These are phyloP conservation scores for Sinohyriopsis cumingii DNA, from an alignment of 2,888 invertebrate species.

Conservation along the genomic window DNA sequence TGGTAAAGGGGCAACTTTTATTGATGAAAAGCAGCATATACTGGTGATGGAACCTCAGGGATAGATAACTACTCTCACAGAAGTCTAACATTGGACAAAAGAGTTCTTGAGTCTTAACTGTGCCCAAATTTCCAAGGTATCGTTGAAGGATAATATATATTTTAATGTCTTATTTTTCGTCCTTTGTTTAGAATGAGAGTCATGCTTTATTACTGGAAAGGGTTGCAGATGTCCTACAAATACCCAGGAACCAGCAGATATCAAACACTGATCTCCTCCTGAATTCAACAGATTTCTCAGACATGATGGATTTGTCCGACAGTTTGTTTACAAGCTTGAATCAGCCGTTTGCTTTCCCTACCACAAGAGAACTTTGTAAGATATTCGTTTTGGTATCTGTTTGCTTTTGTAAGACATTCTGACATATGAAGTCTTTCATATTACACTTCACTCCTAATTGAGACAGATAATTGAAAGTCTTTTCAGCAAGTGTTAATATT, in stretches of 20 bases:
- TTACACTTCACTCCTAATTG: background rate
- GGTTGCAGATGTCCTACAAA: conserved; percentile 38
- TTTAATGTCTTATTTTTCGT: too few species aligned
- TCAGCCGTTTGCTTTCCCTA: conserved; percentile 95
- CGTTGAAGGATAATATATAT: too few species aligned
- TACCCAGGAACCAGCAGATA: conserved; percentile 33
- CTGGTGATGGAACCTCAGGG: too few species aligned
- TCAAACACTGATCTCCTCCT: conserved; percentile 54
- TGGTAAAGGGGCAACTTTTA: too few species aligned
- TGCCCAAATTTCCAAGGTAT: too few species aligned
- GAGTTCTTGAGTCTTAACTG: too few species aligned
- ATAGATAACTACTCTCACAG: too few species aligned
- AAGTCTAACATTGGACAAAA: too few species aligned
- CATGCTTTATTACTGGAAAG: conserved; percentile 46
- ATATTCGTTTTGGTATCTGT: conserved; percentile 11
- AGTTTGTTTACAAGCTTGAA: conserved; percentile 72
- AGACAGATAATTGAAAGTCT: too few species aligned
- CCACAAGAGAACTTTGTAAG: conserved; percentile 95
- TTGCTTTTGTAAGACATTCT: background rate
- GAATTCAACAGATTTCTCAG: conserved; percentile 54
- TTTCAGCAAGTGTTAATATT: too few species aligned
- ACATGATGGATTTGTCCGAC: conserved; percentile 72
- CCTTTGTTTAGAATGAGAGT: conserved; percentile 19
- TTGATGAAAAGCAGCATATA: too few species aligned
- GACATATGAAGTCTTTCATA: background rate